Base-by-base conservation (phyloP, 2,797 vertebrate species). In the Ispidina picta region DNA sequence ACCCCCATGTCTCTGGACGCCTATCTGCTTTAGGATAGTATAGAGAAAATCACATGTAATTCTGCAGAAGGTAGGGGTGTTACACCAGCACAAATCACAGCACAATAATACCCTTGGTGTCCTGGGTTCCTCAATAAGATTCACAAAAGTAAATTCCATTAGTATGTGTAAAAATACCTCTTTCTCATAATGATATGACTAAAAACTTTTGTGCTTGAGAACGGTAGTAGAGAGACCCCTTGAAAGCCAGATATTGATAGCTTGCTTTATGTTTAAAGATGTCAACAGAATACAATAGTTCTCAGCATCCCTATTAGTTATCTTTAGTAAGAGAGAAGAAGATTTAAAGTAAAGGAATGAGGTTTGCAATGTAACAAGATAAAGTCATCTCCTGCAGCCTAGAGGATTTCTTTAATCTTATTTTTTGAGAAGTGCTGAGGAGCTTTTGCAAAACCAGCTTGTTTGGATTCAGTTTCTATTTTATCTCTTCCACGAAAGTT, bases 291-390 rank as follows among this genome's bases (percentile, higher is more conserved):
- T 72, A 95, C 92, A 94, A 87, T 95, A 51, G 90, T n/a, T 95
- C 91, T 96, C 94, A 94, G 91, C 95, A 92, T 88, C 88, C 95
- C 77, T 90, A 96, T 96, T 96, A 96, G 92, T 92, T 96, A 96
- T 96, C 95, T 96, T 96, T 96, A 92, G 95, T 95, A 96, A 96
- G 86, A 72, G 93, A 96, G 95, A 96, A 94, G 95, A 95, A 96
- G 95, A 94, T 96, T 96, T 95, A 94, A 95, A 94, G 94, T 88
- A 94, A 85, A 81, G 88, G 94, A 96, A 94, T 96, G 88, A 89
- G 92, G 91, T 94, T 96, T 93, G 91, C 95, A 95, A 55, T 94
- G 91, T 93, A 93, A 93, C 88, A 56, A 93, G 96, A 96, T 96
- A 96, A 96, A 96, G 95, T 91, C 95, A 91, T 92, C 92, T 95